Percentiles rank a stretch among this genome's conserved stretches.
Evolutionary conservation across 2,113 vertebrate species (phyloP).

Genomic region (Gnathonemus longibarbis): DNA sequence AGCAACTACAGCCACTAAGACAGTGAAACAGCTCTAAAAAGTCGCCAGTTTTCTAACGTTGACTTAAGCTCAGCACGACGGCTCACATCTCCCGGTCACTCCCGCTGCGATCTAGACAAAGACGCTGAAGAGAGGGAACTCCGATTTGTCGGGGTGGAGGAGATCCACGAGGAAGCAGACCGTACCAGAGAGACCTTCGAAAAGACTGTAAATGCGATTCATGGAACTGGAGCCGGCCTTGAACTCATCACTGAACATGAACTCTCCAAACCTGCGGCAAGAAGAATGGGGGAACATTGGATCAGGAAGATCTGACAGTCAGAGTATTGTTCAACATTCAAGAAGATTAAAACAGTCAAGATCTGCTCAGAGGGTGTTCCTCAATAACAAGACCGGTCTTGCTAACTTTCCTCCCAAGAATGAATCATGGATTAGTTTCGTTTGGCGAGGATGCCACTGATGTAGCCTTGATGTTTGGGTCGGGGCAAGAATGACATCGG

Average conservation of each 20-base stretch:
- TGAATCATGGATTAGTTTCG: not conserved
- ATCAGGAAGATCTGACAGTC: not conserved
- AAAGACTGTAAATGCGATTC: constrained; percentile 75
- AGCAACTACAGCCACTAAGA: constrained; percentile 10
- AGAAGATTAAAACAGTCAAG: not conserved
- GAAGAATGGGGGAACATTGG: not conserved
- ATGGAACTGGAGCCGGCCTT: constrained; percentile 68
- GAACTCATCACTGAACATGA: constrained; percentile 82
- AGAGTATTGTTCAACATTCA: not conserved
- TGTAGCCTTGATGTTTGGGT: not conserved
- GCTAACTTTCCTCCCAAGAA: not conserved
- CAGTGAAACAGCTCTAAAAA: not conserved
- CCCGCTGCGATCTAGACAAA: constrained; percentile 65
- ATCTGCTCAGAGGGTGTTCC: not conserved
- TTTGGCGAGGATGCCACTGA: not conserved
- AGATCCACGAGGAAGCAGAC: constrained; percentile 82
- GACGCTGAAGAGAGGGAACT: constrained; percentile 83
- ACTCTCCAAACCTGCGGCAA: constrained; percentile 74
- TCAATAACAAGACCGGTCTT: not conserved
- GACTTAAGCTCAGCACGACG: not conserved
- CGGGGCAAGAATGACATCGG: not conserved
- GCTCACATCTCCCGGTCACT: not conserved
- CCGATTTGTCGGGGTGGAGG: constrained; percentile 75
- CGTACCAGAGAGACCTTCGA: constrained; percentile 78
- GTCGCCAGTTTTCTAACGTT: not conserved